Evolutionary conservation across 2,797 vertebrate species (phyloP).

Genomic region (Pseudomugil gertrudae): DNA sequence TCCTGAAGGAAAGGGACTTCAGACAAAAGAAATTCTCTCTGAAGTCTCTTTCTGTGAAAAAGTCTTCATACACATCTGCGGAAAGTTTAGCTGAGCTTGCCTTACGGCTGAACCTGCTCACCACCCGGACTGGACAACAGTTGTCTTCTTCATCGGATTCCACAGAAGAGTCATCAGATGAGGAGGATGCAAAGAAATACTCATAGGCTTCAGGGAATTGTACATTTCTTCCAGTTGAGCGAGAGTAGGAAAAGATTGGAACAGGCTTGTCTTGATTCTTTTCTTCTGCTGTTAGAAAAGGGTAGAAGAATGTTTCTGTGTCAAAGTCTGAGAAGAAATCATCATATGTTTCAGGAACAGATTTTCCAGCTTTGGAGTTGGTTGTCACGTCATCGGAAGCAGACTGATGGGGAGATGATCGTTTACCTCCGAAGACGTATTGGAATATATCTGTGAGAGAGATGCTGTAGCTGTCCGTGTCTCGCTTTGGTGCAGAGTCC

Average conservation of each 20-base stretch:
- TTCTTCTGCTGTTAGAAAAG: slow-evolving; percentile 48
- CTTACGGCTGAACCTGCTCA: slow-evolving; percentile 59
- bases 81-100: slow-evolving; percentile 40
- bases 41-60: slow-evolving; percentile 73
- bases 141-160: slow-evolving; percentile 77
- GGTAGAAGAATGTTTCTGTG: slow-evolving; percentile 71
- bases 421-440: slow-evolving; percentile 72
- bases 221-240: slow-evolving; percentile 63
- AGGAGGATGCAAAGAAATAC: slow-evolving; percentile 83
- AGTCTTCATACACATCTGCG: slow-evolving; percentile 84
- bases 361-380: slow-evolving; percentile 40
- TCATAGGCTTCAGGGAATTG: slow-evolving; percentile 90
- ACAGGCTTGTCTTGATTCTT: slow-evolving; percentile 48
- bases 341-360: slow-evolving; percentile 89
- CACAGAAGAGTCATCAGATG: slow-evolving; percentile 76
- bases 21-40: slow-evolving; percentile 75
- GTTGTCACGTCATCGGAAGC: slow-evolving; percentile 32
- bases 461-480: slow-evolving; percentile 55
- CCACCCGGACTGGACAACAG: slow-evolving; percentile 60
- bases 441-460: slow-evolving; percentile 74
- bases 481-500: slow-evolving; percentile 1
- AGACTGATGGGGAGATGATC: slow-evolving; percentile 40
- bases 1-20: slow-evolving; percentile 77
- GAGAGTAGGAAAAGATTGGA: slow-evolving; percentile 74
- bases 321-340: slow-evolving; percentile 90